phyloP scores from a whole-genome alignment of 1,140 invertebrate species.

The Drosophila neocordata region DNA sequence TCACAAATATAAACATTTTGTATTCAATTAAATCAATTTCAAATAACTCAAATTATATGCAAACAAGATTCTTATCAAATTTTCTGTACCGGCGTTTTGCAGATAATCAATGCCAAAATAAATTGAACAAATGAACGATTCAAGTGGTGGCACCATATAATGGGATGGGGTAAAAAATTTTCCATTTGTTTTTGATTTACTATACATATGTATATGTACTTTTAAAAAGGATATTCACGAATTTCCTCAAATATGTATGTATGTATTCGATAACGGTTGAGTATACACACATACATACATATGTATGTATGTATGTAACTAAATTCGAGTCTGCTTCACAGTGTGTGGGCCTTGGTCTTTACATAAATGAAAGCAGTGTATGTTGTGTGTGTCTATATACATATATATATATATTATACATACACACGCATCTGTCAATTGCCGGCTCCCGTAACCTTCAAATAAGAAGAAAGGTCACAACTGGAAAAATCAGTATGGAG shows the following conservation, averaged over 20 bases:
- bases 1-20: neutral
- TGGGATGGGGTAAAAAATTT: neutral
- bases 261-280: neutral
- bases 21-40: slow-evolving; percentile 9
- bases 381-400: neutral
- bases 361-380: too few relatives aligned
- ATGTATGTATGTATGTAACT: neutral
- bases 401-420: neutral
- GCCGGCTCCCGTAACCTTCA: slow-evolving; percentile 9
- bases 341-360: too few relatives aligned
- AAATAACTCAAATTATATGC: neutral
- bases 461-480: slow-evolving; percentile 1
- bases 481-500: neutral
- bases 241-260: neutral
- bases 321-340: neutral
- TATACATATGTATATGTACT: neutral
- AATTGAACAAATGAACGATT: neutral
- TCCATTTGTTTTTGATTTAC: neutral
- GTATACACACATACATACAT: too few relatives aligned
- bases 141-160: neutral
- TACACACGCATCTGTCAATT: neutral
- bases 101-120: neutral
- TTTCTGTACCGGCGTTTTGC: neutral
- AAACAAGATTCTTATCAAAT: slow-evolving; percentile 6
- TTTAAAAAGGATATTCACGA: neutral